Evolutionary conservation across 1,140 invertebrate species (phyloP).

Genomic region (Holotrichia oblita): DNA sequence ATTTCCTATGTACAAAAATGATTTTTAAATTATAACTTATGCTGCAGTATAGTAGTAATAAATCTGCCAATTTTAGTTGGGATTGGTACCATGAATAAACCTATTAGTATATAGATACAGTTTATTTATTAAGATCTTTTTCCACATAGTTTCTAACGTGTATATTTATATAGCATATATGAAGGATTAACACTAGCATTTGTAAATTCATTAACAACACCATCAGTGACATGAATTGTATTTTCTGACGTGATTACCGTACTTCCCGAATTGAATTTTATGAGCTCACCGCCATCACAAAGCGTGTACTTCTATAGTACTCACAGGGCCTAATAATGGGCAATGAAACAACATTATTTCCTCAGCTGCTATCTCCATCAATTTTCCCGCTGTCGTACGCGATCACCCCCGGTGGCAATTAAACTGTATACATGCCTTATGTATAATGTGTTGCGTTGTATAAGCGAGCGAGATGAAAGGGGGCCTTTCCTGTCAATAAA

Average conservation of each 20-base stretch:
- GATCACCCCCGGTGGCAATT: constrained; percentile 15
- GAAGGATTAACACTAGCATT: too few species aligned
- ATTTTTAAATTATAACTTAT: too few species aligned
- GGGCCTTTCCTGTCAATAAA: constrained; percentile 31
- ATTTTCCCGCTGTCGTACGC: constrained; percentile 14
- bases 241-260: not conserved
- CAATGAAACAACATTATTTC: constrained; percentile 21
- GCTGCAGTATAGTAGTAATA: too few species aligned
- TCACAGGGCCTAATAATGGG: constrained; percentile 19
- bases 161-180: too few species aligned
- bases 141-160: too few species aligned
- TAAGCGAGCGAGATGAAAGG: constrained; percentile 1
- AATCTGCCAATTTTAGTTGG: too few species aligned
- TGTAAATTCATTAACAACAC: too few species aligned
- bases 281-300: not conserved
- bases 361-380: constrained; percentile 19
- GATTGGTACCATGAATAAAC: too few species aligned
- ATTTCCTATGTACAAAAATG: too few species aligned
- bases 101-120: too few species aligned
- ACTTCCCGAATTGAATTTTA: constrained; percentile 16
- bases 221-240: not conserved
- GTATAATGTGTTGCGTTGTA: constrained; percentile 12
- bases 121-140: too few species aligned
- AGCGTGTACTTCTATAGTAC: not conserved
- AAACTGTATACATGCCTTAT: constrained; percentile 8